Evolutionary conservation across 2,113 vertebrate genomes (phyloP).

Genomic region (Rhea americana): DNA sequence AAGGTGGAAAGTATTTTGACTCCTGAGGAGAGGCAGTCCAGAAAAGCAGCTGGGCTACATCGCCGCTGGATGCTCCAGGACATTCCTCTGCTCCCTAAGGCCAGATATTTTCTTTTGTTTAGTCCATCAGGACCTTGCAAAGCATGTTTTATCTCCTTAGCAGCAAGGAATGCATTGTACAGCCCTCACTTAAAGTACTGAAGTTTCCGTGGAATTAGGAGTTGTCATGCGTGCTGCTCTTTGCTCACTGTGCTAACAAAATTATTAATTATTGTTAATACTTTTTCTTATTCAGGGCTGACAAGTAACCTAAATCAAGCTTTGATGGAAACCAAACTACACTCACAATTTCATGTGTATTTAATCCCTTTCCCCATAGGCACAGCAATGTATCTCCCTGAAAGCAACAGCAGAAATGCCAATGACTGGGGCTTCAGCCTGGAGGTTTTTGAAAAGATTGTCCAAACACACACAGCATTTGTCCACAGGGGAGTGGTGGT

Average conservation of each 20-base stretch:
- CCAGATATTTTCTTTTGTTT: conserved; percentile 53
- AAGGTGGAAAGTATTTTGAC: conserved; percentile 61
- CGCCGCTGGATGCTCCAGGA: conserved; percentile 47
- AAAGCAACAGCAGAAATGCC: background rate
- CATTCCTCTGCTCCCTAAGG: conserved; percentile 55
- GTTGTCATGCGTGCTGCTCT: background rate
- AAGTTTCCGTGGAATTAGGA: background rate
- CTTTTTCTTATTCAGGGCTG: conserved; percentile 1
- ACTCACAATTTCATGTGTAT: conserved; percentile 22
- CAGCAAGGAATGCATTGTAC: background rate
- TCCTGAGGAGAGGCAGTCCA: conserved; percentile 49
- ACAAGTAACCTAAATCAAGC: conserved; percentile 46
- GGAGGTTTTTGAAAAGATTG: background rate
- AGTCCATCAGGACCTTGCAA: background rate
- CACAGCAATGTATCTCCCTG: background rate
- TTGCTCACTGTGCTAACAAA: conserved; percentile 3
- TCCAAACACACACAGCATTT: background rate
- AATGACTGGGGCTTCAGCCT: background rate
- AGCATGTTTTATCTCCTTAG: background rate
- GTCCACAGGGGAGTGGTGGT: background rate
- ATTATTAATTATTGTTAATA: conserved; percentile 36
- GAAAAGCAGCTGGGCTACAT: background rate
- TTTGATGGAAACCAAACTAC: conserved; percentile 8
- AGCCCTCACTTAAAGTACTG: background rate
- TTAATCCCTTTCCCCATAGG: background rate